Evolutionary conservation across 2,113 vertebrate genomes (phyloP), one percentile per base, ranked within the genome.

Genomic region (Apistogramma diplotaenia): DNA sequence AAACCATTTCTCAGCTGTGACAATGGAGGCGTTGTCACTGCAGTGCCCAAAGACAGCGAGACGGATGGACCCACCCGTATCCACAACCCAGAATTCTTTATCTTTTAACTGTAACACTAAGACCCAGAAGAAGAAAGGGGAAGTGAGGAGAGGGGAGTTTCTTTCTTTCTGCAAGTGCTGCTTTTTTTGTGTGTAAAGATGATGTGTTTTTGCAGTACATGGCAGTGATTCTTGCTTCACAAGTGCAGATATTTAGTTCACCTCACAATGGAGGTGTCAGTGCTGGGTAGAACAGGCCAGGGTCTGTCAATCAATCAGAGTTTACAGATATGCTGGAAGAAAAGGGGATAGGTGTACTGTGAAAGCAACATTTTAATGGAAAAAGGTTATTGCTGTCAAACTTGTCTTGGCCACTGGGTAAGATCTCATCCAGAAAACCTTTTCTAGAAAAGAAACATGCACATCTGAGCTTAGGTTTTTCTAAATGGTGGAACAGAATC

Each of bases 1-100:
- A 86, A 83, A 86, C 83, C 62, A 78, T 92, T 92, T 92, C 89
- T 91, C 90, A 85, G 61, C 85, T 21, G 62, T 90, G 87, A 93
- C 85, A 90, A 88, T 83, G 82, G 79, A 85, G 87, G 84, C 62
- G 57, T 78, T 78, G 84, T 90, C 86, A 79, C 58, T 85, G 89
- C 75, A 15, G 67, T 37, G 8, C 25, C 79, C 31, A 54, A 76
- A 90, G 86, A 90, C 85, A 76, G 73, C 31, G 55, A 91, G 84
- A 89, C 40, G 53, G 82, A 89, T 84, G 73, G 81, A 88, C 78
- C 74, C 60, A 18, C 62, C 74, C 61, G 3, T 70, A 80, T 55
- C 87, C 56, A 27, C 43, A 55, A 53, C 57, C 79, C 77, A 46
- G 70, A 86, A 86, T 83, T 55, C 54, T 87, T 83, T 78, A 85